Base-by-base conservation (phyloP, 30 jellyfish, hydroid and myxozoan species). In the Hydractinia echinata region DNA sequence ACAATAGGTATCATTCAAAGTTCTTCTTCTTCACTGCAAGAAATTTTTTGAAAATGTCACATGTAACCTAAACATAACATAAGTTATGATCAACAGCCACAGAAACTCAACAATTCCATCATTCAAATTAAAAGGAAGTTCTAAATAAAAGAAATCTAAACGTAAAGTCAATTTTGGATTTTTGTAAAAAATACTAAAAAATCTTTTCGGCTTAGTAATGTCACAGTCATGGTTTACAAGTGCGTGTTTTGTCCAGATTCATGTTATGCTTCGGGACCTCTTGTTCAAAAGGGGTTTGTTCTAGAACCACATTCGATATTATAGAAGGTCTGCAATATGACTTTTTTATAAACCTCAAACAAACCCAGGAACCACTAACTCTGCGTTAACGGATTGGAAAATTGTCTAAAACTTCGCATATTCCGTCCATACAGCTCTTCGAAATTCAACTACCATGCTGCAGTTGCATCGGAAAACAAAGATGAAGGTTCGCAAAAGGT, bases 371-470 rank as follows among this genome's bases (percentile, higher is more conserved):
- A 3, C n/a, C 1, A 21, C 14, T 8, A 19, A 71, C 87, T n/a
- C 68, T 61, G 73, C 50, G 7, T 62, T 10, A 89, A 20, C 4
- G 95, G 95, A 86, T 54, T 19, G 97, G 86, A n/a, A 73, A 90
- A 90, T 6, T 84, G 68, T 11, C 96, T 73, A 90, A 72, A 7
- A 79, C 54, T 20, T 85, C 94, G 21, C 85, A 53, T 49, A 54
- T 71, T 85, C 95, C 7, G 90, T 87, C 95, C 97, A 90, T 10
- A 90, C 53, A 2, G 95, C 94, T 67, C 87, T 58, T 66, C 97
- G 79, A 85, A 81, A 90, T 81, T 90, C 76, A 61, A 77, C 89
- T n/a, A 67, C 81, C 85, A 70, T 81, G 89, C 58, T 66, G 62
- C 60, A 77, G 83, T 20, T 76, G 89, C 72, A 86, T 56, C 44